A percentile compares a stretch with the other conserved stretches of the same genome.
Evolutionary conservation across 2,113 vertebrate species (phyloP).

Genomic region (Microcebus griseorufus): DNA sequence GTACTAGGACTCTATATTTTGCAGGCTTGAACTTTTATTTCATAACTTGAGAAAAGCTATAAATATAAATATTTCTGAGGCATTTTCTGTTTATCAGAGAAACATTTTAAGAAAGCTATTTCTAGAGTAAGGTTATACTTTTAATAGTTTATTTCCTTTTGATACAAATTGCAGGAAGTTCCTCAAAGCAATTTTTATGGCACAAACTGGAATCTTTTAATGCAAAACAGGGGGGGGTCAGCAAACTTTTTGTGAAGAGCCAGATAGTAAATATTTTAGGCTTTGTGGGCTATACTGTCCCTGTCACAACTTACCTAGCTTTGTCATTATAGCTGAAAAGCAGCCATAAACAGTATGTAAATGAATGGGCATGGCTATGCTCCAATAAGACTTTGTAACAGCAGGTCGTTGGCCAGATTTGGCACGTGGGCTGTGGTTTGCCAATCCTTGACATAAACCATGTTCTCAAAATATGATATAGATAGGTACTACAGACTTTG

Average conservation of each 20-base stretch:
- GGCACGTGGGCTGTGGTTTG: background rate
- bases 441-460: background rate
- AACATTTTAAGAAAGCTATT: background rate
- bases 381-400: background rate
- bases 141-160: constrained; percentile 39
- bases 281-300: background rate
- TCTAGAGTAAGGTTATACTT: background rate
- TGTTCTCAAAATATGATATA: background rate
- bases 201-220: constrained; percentile 44
- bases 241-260: background rate
- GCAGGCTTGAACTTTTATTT: background rate
- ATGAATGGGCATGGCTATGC: background rate
- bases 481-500: background rate
- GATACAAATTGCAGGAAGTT: constrained; percentile 9
- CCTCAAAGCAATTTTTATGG: background rate
- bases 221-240: background rate
- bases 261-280: background rate
- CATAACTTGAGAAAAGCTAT: background rate
- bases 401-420: background rate
- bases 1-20: background rate
- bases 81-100: constrained; percentile 22
- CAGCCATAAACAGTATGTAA: background rate
- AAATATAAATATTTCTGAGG: constrained; percentile 7
- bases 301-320: background rate
- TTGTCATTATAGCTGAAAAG: constrained; percentile 17